Percentiles rank a stretch among this genome's conserved stretches.
Evolutionary conservation across 2,888 invertebrate species (phyloP).

Genomic region (Venusia cambrica): DNA sequence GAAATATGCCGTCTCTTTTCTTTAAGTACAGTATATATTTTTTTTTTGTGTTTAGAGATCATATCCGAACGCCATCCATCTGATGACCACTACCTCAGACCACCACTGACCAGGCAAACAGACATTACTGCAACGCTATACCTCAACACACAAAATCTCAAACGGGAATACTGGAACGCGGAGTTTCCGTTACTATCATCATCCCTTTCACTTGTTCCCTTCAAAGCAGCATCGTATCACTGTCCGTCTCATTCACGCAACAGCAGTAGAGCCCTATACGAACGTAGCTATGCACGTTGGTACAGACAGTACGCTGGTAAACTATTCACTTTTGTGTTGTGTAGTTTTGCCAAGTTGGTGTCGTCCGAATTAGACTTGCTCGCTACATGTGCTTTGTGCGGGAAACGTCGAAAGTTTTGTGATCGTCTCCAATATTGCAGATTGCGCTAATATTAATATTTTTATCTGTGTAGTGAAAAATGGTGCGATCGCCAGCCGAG

Average conservation of each 20-base stretch:
- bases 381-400: constrained; percentile 48
- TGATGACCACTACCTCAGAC: too few species aligned
- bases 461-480: constrained; percentile 41
- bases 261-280: constrained; percentile 27
- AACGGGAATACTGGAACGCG: constrained; percentile 70
- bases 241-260: constrained; percentile 42
- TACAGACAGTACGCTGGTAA: constrained; percentile 47
- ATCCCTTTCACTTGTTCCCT: constrained; percentile 43
- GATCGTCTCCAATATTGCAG: constrained; percentile 36
- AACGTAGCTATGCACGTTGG: constrained; percentile 52
- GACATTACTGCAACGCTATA: constrained; percentile 46
- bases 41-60: constrained; percentile 42
- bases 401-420: constrained; percentile 48
- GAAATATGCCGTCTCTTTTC: constrained; percentile 11
- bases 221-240: constrained; percentile 10
- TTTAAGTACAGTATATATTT: background rate
- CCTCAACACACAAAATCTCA: constrained; percentile 60
- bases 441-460: constrained; percentile 34
- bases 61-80: constrained; percentile 32
- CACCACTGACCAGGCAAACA: constrained; percentile 46
- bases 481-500: constrained; percentile 37
- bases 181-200: constrained; percentile 38
- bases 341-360: constrained; percentile 65
- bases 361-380: constrained; percentile 52
- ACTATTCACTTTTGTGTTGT: constrained; percentile 63